A percentile compares a stretch with the other conserved stretches of the same genome.
phyloP scores from a whole-genome alignment of 2,113 vertebrate genomes.

The Amia ocellicauda region DNA sequence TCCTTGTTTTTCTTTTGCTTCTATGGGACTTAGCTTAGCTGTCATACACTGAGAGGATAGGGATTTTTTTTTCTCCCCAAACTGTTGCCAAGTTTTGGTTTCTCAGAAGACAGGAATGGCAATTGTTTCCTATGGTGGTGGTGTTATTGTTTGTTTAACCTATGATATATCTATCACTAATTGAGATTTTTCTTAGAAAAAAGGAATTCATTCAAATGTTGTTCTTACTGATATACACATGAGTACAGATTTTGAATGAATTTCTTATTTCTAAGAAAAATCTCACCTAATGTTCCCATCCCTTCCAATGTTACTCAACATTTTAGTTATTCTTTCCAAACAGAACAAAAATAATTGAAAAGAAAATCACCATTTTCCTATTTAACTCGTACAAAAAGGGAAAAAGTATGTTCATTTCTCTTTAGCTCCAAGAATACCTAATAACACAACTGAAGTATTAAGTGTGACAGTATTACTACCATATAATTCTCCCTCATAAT shows the following conservation, averaged over 20 bases:
- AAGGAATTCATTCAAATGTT: too few relatives aligned
- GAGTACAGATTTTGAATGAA: too few relatives aligned
- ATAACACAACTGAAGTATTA: conserved; percentile 63
- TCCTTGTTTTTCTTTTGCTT: conserved; percentile 31
- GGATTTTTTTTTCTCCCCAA: conserved; percentile 51
- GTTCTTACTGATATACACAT: too few relatives aligned
- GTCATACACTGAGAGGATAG: conserved; percentile 35
- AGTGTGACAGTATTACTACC: conserved; percentile 58
- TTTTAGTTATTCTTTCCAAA: too few relatives aligned
- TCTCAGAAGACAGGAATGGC: conserved; percentile 36
- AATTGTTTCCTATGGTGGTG: too few relatives aligned
- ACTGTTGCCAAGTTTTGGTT: conserved; percentile 62
- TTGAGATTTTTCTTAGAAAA: too few relatives aligned
- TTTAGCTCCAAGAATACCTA: conserved; percentile 40
- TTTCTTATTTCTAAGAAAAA: too few relatives aligned
- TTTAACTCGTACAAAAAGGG: not conserved
- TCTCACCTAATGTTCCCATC: too few relatives aligned
- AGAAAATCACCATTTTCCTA: not conserved
- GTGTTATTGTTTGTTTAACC: too few relatives aligned
- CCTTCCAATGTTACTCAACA: too few relatives aligned
- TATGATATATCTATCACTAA: too few relatives aligned
- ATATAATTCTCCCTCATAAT: conserved; percentile 65
- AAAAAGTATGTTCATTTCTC: conserved; percentile 9
- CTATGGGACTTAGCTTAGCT: conserved; percentile 29
- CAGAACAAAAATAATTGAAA: too few relatives aligned